Base-by-base conservation (phyloP, 2,797 vertebrate genomes). In the Chrosomus eos region DNA sequence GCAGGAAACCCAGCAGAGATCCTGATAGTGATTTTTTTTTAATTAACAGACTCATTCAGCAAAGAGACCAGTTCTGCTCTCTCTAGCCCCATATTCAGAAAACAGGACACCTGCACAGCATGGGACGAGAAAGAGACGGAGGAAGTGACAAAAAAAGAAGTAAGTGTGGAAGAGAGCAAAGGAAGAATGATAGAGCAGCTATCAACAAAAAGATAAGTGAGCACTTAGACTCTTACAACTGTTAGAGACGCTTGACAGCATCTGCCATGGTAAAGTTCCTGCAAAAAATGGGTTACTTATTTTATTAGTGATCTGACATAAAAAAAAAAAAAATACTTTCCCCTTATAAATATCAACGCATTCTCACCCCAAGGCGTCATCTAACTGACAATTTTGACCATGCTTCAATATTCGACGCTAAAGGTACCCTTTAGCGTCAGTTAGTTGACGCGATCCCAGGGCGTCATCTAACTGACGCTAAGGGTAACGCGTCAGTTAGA, bases 1-100 rank as follows among this genome's bases (percentile, higher is more conserved):
- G 18, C 38, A 48, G 36, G 45, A 68, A 77, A 77, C 21, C 58
- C 71, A 83, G 60, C 71, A 75, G 45, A 83, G 72, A 67, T 75
- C 62, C 38, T 33, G 68, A 82, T 60, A 72, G 68, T 45, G 40
- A 51, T 72, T 33, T 75, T 75, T 82, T 82, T 82, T 82, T 82
- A 62, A 74, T 82, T 82, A 82, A 82, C 80, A 58, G 36, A 10
- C 36, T 40, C n/a, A 5, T 71, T 55, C 33, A 58, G 67, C 13
- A 1, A 3, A 81, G 66, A 58, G 67, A 71, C 66, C 10, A 66
- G 77, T 38, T 70, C 45, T 81, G 64, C 45, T 70, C 64, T 68
- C 31, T 38, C 40, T 21, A 70, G 66, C 3, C 33, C 33, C 21
- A 16, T 28, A 66, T 31, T 81, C 79, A 48, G 64, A 70, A 55